These are phyloP conservation scores for Tupaia tana DNA, from an alignment of 2,113 vertebrate species.

Conservation along the genomic window DNA sequence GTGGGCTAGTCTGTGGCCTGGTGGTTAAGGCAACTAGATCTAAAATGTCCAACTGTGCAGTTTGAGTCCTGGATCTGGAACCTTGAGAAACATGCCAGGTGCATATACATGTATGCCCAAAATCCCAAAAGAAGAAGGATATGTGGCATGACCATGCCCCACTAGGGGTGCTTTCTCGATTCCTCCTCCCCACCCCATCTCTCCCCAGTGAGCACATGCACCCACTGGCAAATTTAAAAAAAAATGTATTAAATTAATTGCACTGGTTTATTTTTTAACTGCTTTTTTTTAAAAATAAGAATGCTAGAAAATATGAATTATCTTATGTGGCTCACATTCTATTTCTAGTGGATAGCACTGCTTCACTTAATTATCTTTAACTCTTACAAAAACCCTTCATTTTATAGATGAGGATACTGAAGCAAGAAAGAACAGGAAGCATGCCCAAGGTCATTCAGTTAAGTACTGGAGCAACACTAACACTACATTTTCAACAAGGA, in stretches of 20 bases:
- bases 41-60: no score
- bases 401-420: constrained; percentile 14
- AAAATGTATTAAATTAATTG: background rate
- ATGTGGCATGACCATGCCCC: no score
- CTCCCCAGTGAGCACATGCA: no score
- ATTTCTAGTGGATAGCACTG: background rate
- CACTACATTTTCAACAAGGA: background rate
- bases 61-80: no score
- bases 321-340: background rate
- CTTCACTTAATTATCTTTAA: background rate
- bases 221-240: no score
- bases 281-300: background rate
- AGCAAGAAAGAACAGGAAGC: background rate
- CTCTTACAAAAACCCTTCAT: background rate
- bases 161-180: no score
- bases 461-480: background rate
- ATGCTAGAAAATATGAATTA: background rate
- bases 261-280: background rate
- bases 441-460: background rate
- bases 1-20: no score
- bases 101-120: no score
- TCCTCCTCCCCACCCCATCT: no score
- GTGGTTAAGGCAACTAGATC: no score
- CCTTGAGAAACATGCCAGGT: no score
- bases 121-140: no score